Evolutionary conservation across 2,113 vertebrate genomes (phyloP).

Genomic region (Marmota monax): DNA sequence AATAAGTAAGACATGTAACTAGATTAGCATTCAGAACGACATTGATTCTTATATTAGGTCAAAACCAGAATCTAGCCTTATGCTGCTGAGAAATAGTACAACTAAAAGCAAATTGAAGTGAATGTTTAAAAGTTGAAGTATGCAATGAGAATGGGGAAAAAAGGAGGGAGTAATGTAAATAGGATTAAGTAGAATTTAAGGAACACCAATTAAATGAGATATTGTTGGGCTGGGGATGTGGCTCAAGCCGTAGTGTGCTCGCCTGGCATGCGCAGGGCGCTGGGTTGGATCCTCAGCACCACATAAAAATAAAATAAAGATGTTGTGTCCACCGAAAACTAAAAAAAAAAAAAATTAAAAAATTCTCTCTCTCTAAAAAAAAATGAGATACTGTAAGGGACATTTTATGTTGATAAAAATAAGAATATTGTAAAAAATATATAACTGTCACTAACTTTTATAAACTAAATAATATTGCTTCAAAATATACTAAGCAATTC

Average conservation of each 20-base stretch:
- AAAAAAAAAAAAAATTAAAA: too few relatives aligned
- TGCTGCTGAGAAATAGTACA: slow-evolving; percentile 24
- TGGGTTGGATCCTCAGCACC: too few relatives aligned
- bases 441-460: background rate
- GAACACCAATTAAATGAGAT: slow-evolving; percentile 9
- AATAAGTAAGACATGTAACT: background rate
- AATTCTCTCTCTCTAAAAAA: too few relatives aligned
- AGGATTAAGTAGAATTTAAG: background rate
- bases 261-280: too few relatives aligned
- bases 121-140: slow-evolving; percentile 17
- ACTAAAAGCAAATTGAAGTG: slow-evolving; percentile 30
- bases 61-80: background rate
- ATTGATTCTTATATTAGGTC: background rate
- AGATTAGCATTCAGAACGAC: slow-evolving; percentile 41
- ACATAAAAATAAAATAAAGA: too few relatives aligned
- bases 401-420: slow-evolving; percentile 23
- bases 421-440: background rate
- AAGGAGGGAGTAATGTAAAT: background rate
- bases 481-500: slow-evolving; percentile 27
- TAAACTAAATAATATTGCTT: slow-evolving; percentile 7
- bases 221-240: too few relatives aligned
- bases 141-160: background rate
- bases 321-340: too few relatives aligned
- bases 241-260: too few relatives aligned
- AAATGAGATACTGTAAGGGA: too few relatives aligned